Conservation (phyloP, 1,140 invertebrate genomes). For the Zaprionus inermis region DNA sequence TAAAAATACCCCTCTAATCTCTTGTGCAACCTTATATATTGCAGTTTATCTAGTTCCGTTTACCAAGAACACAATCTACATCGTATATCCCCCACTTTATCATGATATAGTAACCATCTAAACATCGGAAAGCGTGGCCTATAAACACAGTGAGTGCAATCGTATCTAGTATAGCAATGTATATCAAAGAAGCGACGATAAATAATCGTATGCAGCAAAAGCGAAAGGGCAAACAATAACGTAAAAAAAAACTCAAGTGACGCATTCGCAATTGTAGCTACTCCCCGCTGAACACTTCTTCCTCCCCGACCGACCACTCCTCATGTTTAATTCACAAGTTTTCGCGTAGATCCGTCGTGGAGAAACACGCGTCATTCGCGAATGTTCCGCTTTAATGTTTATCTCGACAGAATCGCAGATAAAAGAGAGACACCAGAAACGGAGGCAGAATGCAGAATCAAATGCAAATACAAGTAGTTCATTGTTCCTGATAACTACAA, state of each 20-base stretch:
- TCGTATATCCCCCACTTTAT: neutral
- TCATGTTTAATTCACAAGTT: conserved; percentile 20
- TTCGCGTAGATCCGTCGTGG: neutral
- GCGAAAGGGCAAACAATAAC: conserved; percentile 37
- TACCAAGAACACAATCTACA: neutral
- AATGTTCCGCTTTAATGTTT: neutral
- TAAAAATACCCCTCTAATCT: neutral
- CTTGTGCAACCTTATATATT: neutral
- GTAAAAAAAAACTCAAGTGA: conserved; percentile 13
- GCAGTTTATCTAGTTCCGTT: neutral
- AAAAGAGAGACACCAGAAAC: neutral
- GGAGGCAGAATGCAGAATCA: neutral
- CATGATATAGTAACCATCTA: neutral
- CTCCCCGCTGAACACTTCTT: neutral
- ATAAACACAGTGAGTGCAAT: neutral
- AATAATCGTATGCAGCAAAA: conserved; percentile 16
- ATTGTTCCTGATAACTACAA: neutral
- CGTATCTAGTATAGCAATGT: neutral
- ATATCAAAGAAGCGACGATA: neutral
- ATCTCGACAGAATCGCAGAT: neutral
- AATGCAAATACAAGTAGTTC: conserved; percentile 5
- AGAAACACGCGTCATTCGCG: conserved; percentile 1
- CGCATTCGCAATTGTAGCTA: conserved; percentile 9
- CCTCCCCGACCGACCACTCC: neutral
- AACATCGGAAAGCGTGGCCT: neutral